Evolutionary conservation across 1,140 invertebrate species (phyloP), one percentile per base, ranked within the genome.

Genomic region (Laupala kohalensis): DNA sequence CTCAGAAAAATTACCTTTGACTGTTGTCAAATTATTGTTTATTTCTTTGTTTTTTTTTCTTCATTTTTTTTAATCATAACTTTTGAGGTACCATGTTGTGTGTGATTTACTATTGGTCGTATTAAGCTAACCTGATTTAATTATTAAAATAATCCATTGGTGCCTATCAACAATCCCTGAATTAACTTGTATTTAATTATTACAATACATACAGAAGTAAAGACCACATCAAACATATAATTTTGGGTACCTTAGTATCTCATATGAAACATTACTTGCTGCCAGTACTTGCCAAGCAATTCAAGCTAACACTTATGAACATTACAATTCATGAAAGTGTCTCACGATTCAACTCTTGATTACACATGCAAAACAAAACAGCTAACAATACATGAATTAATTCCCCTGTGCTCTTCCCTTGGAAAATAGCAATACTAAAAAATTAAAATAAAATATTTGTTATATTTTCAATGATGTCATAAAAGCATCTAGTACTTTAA

Each of bases 1-100:
- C 25, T n/a, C 24, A 30, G 25, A 53, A 25, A 27, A 64, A 23
- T 68, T 27, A 4, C 24, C 29, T n/a, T 68, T 70, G 53, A 23
- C 25, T 70, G 5, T 13, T 70, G 37, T 25, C 13, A 53, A 4
- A 53, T 23, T 64, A 63, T 53, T 23, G 25, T 27, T 24, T 70
- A 70, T 24, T 19, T 23, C n/a, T n/a, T 27, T 70, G 13, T 24
- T 53, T 15, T n/a, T 68, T n/a, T 37, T 66, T 25, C n/a, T 28
- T 37, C 23, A 29, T 69, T 28, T 24, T 29, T 13, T 69, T 12
- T 28, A 25, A 24, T 24, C 28, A 12, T 69, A 37, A 66, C n/a
- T 66, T 66, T 68, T 70, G 69, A 70, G 69, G 69, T 70, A 70
- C 69, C 69, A 70, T 70, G 69, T 70, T 70, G 69, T 53, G 26